Conservation (phyloP, 2,888 invertebrate species). For the Caenorhabditis sulstoni region DNA sequence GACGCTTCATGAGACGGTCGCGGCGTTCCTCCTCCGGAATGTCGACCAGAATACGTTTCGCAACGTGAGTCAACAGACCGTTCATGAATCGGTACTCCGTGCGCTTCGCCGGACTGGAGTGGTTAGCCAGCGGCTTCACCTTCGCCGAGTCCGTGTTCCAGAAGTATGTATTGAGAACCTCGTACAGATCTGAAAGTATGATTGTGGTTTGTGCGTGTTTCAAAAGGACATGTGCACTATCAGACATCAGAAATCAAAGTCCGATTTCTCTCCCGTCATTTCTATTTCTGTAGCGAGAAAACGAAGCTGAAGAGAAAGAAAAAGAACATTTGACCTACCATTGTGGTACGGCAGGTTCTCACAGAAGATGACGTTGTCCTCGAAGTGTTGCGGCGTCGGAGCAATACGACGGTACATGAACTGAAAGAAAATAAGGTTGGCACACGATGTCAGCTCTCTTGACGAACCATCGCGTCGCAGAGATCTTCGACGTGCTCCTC, state of each 20-base stretch:
- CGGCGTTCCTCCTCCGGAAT: background rate
- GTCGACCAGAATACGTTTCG: slow-evolving; percentile 5
- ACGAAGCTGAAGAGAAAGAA: background rate
- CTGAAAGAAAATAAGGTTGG: background rate
- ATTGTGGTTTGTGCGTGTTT: too few species aligned
- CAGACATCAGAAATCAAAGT: too few species aligned
- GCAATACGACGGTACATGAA: background rate
- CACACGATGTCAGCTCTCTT: background rate
- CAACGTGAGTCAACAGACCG: background rate
- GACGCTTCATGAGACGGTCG: slow-evolving; percentile 5
- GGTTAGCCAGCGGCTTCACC: background rate
- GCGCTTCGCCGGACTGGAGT: background rate
- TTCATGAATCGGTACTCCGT: background rate
- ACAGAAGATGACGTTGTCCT: background rate
- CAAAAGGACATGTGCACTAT: background rate
- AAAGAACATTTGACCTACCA: background rate
- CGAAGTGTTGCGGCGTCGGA: slow-evolving; percentile 1
- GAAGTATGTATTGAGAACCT: background rate
- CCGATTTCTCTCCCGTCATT: too few species aligned
- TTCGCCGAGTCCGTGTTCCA: background rate
- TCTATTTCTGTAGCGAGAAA: background rate
- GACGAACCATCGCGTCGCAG: slow-evolving; percentile 12
- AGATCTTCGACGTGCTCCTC: slow-evolving; percentile 16
- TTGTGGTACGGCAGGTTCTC: slow-evolving; percentile 12
- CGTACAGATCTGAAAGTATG: slow-evolving; percentile 11